Evolutionary conservation across 2,797 vertebrate genomes (phyloP).

Genomic region (Paguma larvata): DNA sequence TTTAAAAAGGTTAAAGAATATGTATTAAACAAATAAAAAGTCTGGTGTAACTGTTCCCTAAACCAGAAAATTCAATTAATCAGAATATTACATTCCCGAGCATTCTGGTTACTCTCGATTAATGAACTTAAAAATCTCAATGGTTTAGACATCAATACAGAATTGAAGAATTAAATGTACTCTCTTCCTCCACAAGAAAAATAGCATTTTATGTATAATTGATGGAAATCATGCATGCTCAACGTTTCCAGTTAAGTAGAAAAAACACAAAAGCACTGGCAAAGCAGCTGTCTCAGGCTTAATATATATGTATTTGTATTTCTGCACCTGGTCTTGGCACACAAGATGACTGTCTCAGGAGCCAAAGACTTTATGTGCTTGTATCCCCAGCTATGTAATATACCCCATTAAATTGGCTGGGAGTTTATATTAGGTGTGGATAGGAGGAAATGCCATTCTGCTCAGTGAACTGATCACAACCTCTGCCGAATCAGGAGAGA

Average conservation of each 20-base stretch:
- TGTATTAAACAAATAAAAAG: constrained; percentile 24
- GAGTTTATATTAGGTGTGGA: constrained; percentile 75
- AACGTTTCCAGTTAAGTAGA: constrained; percentile 63
- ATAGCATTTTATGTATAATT: constrained; percentile 65
- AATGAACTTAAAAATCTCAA: constrained; percentile 58
- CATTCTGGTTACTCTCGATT: constrained; percentile 44
- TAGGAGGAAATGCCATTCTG: constrained; percentile 71
- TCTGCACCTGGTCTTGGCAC: constrained; percentile 74
- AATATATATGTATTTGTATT: constrained; percentile 68
- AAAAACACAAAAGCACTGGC: constrained; percentile 60
- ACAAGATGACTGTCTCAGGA: constrained; percentile 63
- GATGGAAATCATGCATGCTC: constrained; percentile 59
- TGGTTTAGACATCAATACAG: constrained; percentile 52
- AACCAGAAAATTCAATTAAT: constrained; percentile 60
- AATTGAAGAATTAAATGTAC: constrained; percentile 60
- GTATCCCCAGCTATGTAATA: constrained; percentile 63
- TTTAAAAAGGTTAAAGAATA: constrained; percentile 52
- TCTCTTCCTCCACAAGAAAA: constrained; percentile 67
- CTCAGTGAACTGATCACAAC: constrained; percentile 66
- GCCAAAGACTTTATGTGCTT: constrained; percentile 69
- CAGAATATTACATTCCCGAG: constrained; percentile 12
- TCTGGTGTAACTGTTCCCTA: constrained; percentile 22
- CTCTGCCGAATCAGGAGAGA: constrained; percentile 31
- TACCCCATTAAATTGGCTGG: constrained; percentile 59
- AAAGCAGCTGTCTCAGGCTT: constrained; percentile 54